Percentiles rank a stretch among this genome's conserved stretches.
Evolutionary conservation across 2,888 invertebrate species (phyloP).

Genomic region (Malachius bipustulatus): DNA sequence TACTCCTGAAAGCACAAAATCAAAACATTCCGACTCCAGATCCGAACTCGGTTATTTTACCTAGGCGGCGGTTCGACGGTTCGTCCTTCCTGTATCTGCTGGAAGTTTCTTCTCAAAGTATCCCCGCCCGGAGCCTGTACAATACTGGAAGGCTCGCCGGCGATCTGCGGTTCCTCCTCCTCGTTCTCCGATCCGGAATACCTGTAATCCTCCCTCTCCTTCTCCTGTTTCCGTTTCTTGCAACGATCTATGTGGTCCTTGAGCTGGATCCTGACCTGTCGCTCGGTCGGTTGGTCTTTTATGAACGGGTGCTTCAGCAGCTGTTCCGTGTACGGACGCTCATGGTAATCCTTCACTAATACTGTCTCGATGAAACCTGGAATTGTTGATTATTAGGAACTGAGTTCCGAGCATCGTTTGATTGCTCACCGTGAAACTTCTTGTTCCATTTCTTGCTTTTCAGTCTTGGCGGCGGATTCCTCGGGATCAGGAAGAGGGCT

Average conservation of each 20-base stretch:
- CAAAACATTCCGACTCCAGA: constrained; percentile 2
- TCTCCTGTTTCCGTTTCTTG: constrained; percentile 89
- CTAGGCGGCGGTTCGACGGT: constrained; percentile 46
- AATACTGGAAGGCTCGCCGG: constrained; percentile 91
- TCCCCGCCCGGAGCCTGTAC: constrained; percentile 86
- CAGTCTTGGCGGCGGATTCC: constrained; percentile 94
- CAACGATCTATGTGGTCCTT: constrained; percentile 99
- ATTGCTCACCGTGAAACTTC: constrained; percentile 66
- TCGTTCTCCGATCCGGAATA: constrained; percentile 97
- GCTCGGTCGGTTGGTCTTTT: constrained; percentile 95
- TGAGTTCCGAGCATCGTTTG: not conserved
- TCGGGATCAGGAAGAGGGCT: constrained; percentile 94
- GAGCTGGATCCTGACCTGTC: constrained; percentile 94
- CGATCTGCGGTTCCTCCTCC: constrained; percentile 83
- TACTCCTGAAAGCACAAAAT: constrained; percentile 24
- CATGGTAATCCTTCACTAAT: constrained; percentile 93
- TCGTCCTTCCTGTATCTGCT: constrained; percentile 84
- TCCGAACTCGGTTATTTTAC: constrained; percentile 19
- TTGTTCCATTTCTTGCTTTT: constrained; percentile 98
- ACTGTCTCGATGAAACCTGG: constrained; percentile 92
- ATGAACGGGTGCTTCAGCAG: constrained; percentile 96
- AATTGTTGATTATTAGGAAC: too few species aligned
- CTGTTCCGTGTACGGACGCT: constrained; percentile 96
- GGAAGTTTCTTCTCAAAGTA: constrained; percentile 93
- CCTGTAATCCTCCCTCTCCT: constrained; percentile 63